Evolutionary conservation across 2,113 vertebrate genomes (phyloP).

Genomic region (Albula glossodonta): DNA sequence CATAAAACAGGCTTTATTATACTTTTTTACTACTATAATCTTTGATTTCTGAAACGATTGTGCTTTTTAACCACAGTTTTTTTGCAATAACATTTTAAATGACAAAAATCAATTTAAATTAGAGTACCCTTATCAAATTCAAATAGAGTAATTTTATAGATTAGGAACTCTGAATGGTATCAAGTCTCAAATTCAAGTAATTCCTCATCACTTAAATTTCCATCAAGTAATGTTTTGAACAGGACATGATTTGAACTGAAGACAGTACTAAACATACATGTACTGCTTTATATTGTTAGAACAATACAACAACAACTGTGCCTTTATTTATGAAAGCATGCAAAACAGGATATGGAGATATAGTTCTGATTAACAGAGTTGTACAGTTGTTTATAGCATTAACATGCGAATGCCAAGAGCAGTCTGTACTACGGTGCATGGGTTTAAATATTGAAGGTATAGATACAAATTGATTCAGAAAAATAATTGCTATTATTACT

Average conservation of each 20-base stretch:
- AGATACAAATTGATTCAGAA: neutral
- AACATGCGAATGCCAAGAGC: neutral
- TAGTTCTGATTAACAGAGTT: neutral
- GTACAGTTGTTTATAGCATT: neutral
- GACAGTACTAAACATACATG: slow-evolving; percentile 53
- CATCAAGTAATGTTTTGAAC: slow-evolving; percentile 13
- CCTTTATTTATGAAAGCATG: slow-evolving; percentile 22
- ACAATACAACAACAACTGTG: slow-evolving; percentile 21
- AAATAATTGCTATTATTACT: slow-evolving; percentile 3
- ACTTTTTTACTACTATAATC: neutral
- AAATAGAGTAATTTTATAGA: too few relatives aligned
- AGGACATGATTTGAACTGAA: slow-evolving; percentile 54
- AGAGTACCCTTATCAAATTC: too few relatives aligned
- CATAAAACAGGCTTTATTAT: neutral
- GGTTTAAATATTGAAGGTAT: neutral
- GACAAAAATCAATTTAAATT: too few relatives aligned
- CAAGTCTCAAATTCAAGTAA: neutral
- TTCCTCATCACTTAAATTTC: slow-evolving; percentile 8
- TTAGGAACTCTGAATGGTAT: too few relatives aligned
- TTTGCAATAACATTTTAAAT: neutral
- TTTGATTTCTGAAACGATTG: neutral
- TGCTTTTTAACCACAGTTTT: neutral
- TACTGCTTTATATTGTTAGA: slow-evolving; percentile 37
- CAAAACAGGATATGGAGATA: slow-evolving; percentile 42
- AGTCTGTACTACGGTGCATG: neutral